Base-by-base conservation (phyloP, 2,797 vertebrate species). In the Pseudochaenichthys georgianus region DNA sequence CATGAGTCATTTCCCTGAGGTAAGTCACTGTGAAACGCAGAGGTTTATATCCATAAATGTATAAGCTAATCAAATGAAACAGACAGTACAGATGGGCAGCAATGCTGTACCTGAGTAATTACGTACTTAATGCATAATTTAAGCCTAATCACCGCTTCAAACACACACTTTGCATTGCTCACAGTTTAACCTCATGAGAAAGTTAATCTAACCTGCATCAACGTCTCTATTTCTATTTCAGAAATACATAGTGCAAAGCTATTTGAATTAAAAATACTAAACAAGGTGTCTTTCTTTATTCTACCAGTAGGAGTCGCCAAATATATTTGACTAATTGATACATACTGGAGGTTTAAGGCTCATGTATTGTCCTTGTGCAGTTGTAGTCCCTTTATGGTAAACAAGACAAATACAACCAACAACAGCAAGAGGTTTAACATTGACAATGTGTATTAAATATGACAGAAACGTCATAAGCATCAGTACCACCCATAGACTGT, bases 101-200 rank as follows among this genome's bases (percentile, higher is more conserved):
- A 75, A 90, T 83, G 86, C 82, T 87, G 86, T 84, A 91, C 87
- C 85, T 86, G 87, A 70, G 87, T 89, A 85, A 92, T 88, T 74
- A 85, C 86, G 82, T 64, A 60, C 78, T 86, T 91, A 81, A 91
- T 70, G 81, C 85, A 83, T 78, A 82, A 77, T 89, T 89, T 84
- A 79, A 81, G 83, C 78, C 75, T 64, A 71, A 89, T 85, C 82
- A 83, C 70, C 2, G 76, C 69, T 82, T 55, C 75, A 70, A 73
- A 83, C 62, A 68, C 75, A 79, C 63, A 67, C 53, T 61, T 5
- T 59, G 13, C 45, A 45, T 70, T 60, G 57, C 47, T 71, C 68
- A 50, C 46, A 62, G 52, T 55, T 31, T 70, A 64, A 52, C 23
- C 42, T 73, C 64, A 70, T 28, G 21, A 46, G 10, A 70, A 71